These are phyloP conservation scores for Polietes domitor DNA, from an alignment of 2,888 invertebrate genomes.

Conservation along the genomic window DNA sequence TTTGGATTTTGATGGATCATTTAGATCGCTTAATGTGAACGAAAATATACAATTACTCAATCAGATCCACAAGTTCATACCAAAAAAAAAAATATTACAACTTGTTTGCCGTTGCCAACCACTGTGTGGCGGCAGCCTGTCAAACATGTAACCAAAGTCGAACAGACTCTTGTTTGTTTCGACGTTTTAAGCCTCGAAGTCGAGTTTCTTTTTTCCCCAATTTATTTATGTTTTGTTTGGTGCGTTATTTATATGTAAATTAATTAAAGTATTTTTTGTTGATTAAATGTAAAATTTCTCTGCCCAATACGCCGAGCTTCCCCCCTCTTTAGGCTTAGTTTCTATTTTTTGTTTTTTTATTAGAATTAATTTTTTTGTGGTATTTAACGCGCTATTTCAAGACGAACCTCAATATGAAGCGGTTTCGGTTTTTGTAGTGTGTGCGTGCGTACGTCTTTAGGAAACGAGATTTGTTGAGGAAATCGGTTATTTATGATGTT, in stretches of 20 bases:
- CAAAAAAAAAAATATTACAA: no score
- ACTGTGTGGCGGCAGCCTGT: not conserved
- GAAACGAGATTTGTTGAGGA: not conserved
- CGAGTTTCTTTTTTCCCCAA: conserved; percentile 43
- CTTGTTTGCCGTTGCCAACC: no score
- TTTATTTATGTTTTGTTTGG: conserved; percentile 2
- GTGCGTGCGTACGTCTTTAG: not conserved
- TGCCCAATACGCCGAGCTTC: not conserved
- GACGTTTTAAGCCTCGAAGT: conserved; percentile 31
- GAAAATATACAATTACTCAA: no score
- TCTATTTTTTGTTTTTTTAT: conserved; percentile 8
- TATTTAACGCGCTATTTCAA: conserved; percentile 1
- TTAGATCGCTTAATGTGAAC: no score
- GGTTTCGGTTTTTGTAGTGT: not conserved
- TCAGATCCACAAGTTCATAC: no score
- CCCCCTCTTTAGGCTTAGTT: conserved; percentile 17
- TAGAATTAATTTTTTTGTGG: conserved; percentile 37
- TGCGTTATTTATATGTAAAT: conserved; percentile 56
- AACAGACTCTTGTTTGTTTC: not conserved
- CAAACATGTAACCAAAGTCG: conserved; percentile 16
- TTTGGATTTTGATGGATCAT: no score
- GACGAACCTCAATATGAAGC: not conserved
- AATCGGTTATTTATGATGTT: conserved; percentile 37
- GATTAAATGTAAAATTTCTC: conserved; percentile 31
- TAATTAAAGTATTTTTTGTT: conserved; percentile 51